Base-by-base conservation (phyloP, 2,113 vertebrate species). In the Lamprotornis superbus region DNA sequence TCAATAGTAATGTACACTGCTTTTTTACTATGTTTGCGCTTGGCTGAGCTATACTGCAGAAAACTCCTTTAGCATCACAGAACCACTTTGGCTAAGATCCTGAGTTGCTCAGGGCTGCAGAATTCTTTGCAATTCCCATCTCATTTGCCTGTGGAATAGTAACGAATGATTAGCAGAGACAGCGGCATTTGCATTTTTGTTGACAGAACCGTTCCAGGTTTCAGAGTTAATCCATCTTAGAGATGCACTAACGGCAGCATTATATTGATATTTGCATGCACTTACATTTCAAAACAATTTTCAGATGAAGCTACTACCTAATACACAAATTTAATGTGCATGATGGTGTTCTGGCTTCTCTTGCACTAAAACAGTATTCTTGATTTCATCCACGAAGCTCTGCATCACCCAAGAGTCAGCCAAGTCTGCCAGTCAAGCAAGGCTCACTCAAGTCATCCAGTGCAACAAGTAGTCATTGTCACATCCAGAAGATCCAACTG, bases 111-210 rank as follows among this genome's bases (percentile, higher is more conserved):
- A 87, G 85, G 61, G 88, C 79, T 90, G 84, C 69, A 94, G 92
- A 90, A 93, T 94, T 94, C 84, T 95, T 96, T 85, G 90, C 49
- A 93, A 93, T 93, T 94, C 84, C 70, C 69, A 87, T 69, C 67
- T 90, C 4, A 4, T 92, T 95, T 92, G 68, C 70, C 84, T 93
- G 75, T 74, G 78, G 89, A 97, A 96, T 68, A 92, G 86, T 95
- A 93, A 91, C 79, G 95, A 87, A 85, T 69, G 87, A 94, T 95
- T 86, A 97, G 63, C 28, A 79, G 76, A 95, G 64, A 95, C 27
- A 96, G 94, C 21, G 94, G 77, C 6, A 78, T 94, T 96, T 89
- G 73, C 67, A 87, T 92, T 94, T 83, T 63, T 61, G 61, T 68
- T 14, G 33, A 49, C 68, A 91, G 86, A 91, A 77, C 47, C 42